Base-by-base conservation (phyloP, 2,113 vertebrate genomes). In the Enhydra lutris region DNA sequence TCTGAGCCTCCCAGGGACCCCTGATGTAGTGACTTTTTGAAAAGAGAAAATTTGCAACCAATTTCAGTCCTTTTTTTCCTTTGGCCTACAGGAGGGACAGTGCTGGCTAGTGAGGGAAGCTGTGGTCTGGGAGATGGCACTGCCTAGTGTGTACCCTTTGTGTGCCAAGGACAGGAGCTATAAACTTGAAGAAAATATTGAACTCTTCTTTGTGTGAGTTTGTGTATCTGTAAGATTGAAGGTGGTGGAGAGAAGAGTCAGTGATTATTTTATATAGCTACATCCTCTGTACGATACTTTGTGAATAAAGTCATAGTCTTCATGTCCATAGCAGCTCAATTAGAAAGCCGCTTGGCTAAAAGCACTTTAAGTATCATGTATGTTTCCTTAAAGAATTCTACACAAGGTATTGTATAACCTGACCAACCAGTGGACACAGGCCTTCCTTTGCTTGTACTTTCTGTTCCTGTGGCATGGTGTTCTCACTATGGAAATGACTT, bases 31-130 rank as follows among this genome's bases (percentile, higher is more conserved):
- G 23, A 42, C 45, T 81, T 87, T 79, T 91, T 79, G n/a, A 36
- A 69, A 86, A 84, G 36, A 97, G 80, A 95, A 92, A 63, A 52
- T 85, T 95, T 87, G 42, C 26, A 42, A 13, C 74, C 82, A 36
- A 21, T 71, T 84, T 67, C 36, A 18, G 42, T 65, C 34, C 10
- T 85, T 2, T 78, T 88, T 96, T 97, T 55, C 26, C 69, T 86
- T 63, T 17, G 12, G 12, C 31, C 36, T 50, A 45, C 50, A 50
- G 71, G 89, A 81, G 52, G 69, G 11, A 7, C 39, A 9, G 31
- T 12, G 26, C 42, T 6, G 26, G 63, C 26, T 61, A 24, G 39
- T 45, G 13, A 34, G 57, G 29, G 21, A 45, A 71, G 26, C 69
- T 12, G 55, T 59, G 63, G n/a, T 63, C 67, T 78, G 15, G 71